Percentiles rank a stretch among this genome's conserved stretches.
phyloP scores from a whole-genome alignment of 2,113 vertebrate species.

The Spilogale gracilis region DNA sequence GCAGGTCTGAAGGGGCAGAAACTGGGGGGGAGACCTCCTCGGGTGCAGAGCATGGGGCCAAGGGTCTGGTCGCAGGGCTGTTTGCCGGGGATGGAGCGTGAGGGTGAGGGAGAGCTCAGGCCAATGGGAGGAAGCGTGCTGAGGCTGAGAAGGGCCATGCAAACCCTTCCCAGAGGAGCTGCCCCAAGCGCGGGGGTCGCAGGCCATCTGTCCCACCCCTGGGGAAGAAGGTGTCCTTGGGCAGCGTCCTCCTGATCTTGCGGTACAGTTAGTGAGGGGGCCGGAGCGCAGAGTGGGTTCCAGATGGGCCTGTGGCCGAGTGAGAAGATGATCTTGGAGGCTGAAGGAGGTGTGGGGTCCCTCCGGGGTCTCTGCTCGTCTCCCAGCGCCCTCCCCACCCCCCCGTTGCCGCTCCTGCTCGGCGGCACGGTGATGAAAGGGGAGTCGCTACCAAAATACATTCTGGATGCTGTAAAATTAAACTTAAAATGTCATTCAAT shows the following conservation, averaged over 20 bases:
- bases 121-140: not conserved
- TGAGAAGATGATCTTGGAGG: not conserved
- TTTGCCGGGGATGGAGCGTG: not conserved
- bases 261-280: not conserved
- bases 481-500: not conserved
- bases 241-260: not conserved
- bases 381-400: rapidly evolving
- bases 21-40: not conserved
- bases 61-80: not conserved
- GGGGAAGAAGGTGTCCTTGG: rapidly evolving
- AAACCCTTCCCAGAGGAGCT: not conserved
- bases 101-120: not conserved
- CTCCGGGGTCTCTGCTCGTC: rapidly evolving
- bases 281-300: not conserved
- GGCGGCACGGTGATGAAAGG: rapidly evolving
- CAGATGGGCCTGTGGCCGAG: not conserved
- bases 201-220: not conserved
- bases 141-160: not conserved
- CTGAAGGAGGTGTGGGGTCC: rapidly evolving
- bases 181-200: not conserved
- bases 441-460: not conserved
- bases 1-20: not conserved
- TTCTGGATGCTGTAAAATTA: not conserved
- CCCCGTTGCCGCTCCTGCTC: rapidly evolving
- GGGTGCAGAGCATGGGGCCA: not conserved